Base-by-base conservation (phyloP, 2,888 invertebrate genomes). In the Agrochola lota region DNA sequence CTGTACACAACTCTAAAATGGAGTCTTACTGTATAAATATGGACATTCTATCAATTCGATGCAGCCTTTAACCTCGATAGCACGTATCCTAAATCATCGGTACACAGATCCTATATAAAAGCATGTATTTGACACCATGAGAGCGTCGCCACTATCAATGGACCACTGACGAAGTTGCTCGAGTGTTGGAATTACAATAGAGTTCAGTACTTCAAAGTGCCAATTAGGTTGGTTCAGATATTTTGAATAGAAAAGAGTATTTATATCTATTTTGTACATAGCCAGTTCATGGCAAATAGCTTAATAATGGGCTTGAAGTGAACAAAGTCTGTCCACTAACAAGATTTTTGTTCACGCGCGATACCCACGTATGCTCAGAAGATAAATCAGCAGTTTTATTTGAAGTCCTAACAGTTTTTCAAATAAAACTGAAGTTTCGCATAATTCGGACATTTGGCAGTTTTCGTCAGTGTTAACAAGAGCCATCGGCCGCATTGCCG, bases 21-120 rank as follows among this genome's bases (percentile, higher is more conserved):
- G 74, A 63, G 62, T 62, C 52, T 85, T 72, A 76, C 77, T 67
- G 81, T 86, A 83, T 77, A 86, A 62, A 57, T 85, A 73, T 74
- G 85, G 85, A 84, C 87, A 80, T 60, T 72, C 49, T 75, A 69
- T 87, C 86, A 83, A 83, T 86, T 88, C 84, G 77, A 88, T 86
- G 88, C 87, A 84, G 78, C 77, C 74, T 84, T 84, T 74, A 77
- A 68, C 80, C 78, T 73, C 82, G 77, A 70, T 77, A 83, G 84
- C 83, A 89, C 88, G 77, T 78, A 82, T 87, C 87, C 90, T 85
- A 90, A 90, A 89, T 82, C 80, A 85, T 82, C 80, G 78, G 35
- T 75, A 85, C 77, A 84, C 85, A 78, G 74, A 84, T 85, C 91
- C 92, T 87, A 90, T 91, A 89, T 89, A 91, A 91, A 91, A 91